Percentiles rank a stretch among this genome's conserved stretches.
Evolutionary conservation across 2,113 vertebrate species (phyloP).

Genomic region (Siphamia tubifer): DNA sequence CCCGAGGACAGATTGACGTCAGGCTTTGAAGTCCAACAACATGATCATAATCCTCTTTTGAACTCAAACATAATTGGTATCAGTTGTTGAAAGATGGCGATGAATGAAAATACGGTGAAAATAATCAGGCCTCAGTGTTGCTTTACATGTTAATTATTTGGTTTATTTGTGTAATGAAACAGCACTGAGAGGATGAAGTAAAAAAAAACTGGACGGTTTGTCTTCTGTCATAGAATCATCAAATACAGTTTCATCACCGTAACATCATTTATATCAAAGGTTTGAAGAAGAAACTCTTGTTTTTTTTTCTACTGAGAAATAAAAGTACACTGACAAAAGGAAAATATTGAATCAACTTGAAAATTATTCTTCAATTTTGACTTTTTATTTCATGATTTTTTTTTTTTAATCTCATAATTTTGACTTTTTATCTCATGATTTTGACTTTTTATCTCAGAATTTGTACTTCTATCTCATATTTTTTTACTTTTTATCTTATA

Average conservation of each 20-base stretch:
- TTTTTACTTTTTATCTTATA: too few relatives aligned
- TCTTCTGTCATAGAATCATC: constrained; percentile 7
- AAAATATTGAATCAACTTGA: too few relatives aligned
- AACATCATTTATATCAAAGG: constrained; percentile 18
- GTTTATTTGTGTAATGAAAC: constrained; percentile 30
- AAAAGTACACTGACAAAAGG: neutral
- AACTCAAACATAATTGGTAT: constrained; percentile 46
- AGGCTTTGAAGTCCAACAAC: constrained; percentile 54
- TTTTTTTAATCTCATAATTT: too few relatives aligned
- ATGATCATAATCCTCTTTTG: constrained; percentile 40
- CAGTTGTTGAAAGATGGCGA: constrained; percentile 25
- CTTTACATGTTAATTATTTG: constrained; percentile 33
- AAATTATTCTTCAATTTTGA: too few relatives aligned
- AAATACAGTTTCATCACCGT: constrained; percentile 30
- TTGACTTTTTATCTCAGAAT: too few relatives aligned
- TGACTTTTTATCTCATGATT: too few relatives aligned
- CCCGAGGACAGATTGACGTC: constrained; percentile 22
- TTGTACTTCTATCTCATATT: too few relatives aligned
- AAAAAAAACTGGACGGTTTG: neutral
- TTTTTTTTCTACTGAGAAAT: neutral
- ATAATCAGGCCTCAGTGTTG: constrained; percentile 2
- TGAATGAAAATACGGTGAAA: neutral
- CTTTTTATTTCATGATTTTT: too few relatives aligned
- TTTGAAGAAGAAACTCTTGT: neutral
- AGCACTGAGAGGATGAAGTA: neutral